These are phyloP conservation scores for Venusia cambrica DNA, from an alignment of 2,888 invertebrate genomes.

Conservation along the genomic window DNA sequence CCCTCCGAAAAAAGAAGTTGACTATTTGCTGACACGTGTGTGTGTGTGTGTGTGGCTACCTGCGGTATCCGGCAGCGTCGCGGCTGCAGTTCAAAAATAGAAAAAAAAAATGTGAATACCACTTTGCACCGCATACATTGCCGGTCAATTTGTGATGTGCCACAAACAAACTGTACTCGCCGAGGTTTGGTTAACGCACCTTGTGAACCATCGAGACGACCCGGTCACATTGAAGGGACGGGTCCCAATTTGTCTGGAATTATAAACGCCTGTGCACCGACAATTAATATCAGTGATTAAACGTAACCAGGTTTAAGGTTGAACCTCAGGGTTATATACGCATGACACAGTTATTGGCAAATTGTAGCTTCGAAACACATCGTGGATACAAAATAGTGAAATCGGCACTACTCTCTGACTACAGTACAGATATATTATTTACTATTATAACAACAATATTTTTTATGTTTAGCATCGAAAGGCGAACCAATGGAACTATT, in stretches of 20 bases:
- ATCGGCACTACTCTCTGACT: too few species aligned
- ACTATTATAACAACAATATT: too few species aligned
- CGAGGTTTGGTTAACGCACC: conserved; percentile 26
- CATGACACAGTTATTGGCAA: too few species aligned
- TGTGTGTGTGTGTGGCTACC: conserved; percentile 69
- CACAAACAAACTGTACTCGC: conserved; percentile 30
- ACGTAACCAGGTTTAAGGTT: conserved; percentile 41
- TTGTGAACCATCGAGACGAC: conserved; percentile 26
- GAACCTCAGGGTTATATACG: too few species aligned
- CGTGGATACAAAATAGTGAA: too few species aligned
- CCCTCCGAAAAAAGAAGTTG: conserved; percentile 32
- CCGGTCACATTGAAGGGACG: conserved; percentile 39
- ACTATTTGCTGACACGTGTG: conserved; percentile 45
- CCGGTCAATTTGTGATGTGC: conserved; percentile 36
- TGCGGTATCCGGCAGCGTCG: conserved; percentile 68
- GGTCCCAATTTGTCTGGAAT: conserved; percentile 39
- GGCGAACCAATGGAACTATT: too few species aligned
- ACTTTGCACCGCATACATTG: conserved; percentile 58
- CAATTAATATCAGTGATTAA: conserved; percentile 59
- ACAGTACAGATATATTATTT: too few species aligned
- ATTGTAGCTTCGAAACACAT: too few species aligned
- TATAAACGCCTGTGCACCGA: conserved; percentile 42
- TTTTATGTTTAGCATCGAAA: too few species aligned
- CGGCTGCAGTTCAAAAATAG: conserved; percentile 58
- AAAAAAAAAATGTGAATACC: conserved; percentile 50